Evolutionary conservation across 2,113 vertebrate genomes (phyloP), one percentile per base, ranked within the genome.

Genomic region (Zapus hudsonius): DNA sequence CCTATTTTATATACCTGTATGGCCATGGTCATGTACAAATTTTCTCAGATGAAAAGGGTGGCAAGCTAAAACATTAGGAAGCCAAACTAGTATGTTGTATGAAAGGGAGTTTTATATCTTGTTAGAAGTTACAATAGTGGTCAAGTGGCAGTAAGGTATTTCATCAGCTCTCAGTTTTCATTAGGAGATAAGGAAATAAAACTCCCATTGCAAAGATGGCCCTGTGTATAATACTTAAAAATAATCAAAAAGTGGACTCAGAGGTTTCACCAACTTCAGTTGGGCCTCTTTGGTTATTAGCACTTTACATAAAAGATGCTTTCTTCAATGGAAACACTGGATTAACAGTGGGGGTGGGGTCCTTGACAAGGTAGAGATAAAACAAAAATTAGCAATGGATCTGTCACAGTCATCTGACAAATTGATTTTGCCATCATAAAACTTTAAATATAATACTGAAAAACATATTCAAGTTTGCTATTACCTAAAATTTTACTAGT

Each of bases 111-210:
- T 95, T 94, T 96, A 86, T 4, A 90, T 63, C 5, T 88, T 83
- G 79, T 95, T 89, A 90, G 82, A 94, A 96, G 64, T 47, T 40
- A 94, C 69, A 74, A 88, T 78, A 85, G 81, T 89, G 74, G 69
- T 44, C 84, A 96, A 95, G 82, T 36, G 75, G 11, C 52, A 52
- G 83, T 78, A 94, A 85, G 23, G 42, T 1, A 64, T 80, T 94
- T 96, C 44, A 78, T 55, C 94, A 69, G 44, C 83, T 88, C 95
- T 92, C 96, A 92, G 79, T 36, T 96, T 96, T 97, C 86, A 84
- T 95, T 95, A 95, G 90, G 57, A 95, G 78, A 93, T 96, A 95
- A 93, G 87, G 38, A 73, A 96, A 80, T 42, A 94, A 89, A 96
- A 90, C 0, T 0, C 93, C 52, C 75, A 89, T 95, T 93, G 95